Base-by-base conservation (phyloP, 2,113 vertebrate species). In the Cyanoderma ruficeps region DNA sequence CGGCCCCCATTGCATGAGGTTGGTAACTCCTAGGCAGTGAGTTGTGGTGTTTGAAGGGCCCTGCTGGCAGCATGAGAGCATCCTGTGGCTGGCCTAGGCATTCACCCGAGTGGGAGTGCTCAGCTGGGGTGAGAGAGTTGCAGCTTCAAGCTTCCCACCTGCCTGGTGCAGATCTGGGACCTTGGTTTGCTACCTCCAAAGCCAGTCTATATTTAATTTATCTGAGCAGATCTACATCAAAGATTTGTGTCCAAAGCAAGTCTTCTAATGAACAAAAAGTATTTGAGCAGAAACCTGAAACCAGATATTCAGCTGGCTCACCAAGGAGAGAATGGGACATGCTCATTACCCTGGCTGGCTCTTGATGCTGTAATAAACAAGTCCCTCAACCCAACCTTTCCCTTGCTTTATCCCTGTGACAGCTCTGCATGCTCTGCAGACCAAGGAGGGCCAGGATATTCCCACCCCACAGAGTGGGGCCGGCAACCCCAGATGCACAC, bases 401-500 rank as follows among this genome's bases (percentile, higher is more conserved):
- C 10, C 76, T 90, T 31, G 15, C 39, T 91, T 75, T 44, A 65
- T 46, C 44, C 65, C 71, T 83, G n/a, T 80, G 93, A 80, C 76
- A 78, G 55, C 42, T 46, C 53, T 47, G 42, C 0, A 0, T 5
- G 13, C 59, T 75, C 90, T 89, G 61, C 2, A 4, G 41, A 56
- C 44, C 69, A 20, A 35, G 27, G 23, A 71, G 46, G 41, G 16
- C 61, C 42, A 44, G 55, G 41, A 11, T 59, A 56, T 85, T 94
- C 53, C 83, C 31, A 49, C 35, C 20, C 17, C 46, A 18, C 0
- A 0, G 49, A 81, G 25, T 30, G 19, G 30, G 30, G 1, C n/a
- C 3, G 6, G 65, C 1, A 0, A n/a, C 65, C 68, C 7, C 1
- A 15, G 22, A 20, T 64, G 24, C 2, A 2, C 0, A 0, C 42